These are phyloP conservation scores for Chamaetylas fuelleborni DNA, from an alignment of 2,113 vertebrate species.

Conservation along the genomic window DNA sequence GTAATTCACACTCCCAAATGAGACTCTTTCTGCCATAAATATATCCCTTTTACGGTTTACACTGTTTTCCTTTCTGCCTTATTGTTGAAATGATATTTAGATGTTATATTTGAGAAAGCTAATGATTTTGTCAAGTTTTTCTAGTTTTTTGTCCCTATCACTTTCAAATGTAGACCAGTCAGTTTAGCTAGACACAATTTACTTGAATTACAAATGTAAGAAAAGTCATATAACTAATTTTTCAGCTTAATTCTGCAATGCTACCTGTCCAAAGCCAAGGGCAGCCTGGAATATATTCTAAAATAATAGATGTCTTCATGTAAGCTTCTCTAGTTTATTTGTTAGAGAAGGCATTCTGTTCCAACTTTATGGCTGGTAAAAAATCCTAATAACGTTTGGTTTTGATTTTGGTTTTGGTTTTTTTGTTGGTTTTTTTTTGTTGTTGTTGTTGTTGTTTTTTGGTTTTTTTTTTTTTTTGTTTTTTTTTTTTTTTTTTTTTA, in stretches of 20 bases:
- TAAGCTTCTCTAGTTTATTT: neutral
- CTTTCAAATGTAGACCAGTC: neutral
- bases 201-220: neutral
- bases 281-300: neutral
- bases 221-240: accelerated
- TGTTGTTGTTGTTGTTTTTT: neutral
- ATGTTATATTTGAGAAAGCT: neutral
- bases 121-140: neutral
- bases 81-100: neutral
- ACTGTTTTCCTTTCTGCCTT: neutral
- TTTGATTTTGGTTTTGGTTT: too few species aligned
- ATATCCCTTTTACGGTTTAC: neutral
- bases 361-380: neutral
- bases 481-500: too few species aligned
- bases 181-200: neutral
- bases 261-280: neutral
- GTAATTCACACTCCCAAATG: neutral
- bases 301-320: neutral
- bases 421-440: too few species aligned
- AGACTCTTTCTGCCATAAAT: neutral
- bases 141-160: neutral
- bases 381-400: neutral
- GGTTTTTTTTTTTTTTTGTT: neutral
- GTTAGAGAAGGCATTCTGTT: neutral
- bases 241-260: neutral